Conservation (phyloP, 1,140 invertebrate species). For the Drosophila sechellia region DNA sequence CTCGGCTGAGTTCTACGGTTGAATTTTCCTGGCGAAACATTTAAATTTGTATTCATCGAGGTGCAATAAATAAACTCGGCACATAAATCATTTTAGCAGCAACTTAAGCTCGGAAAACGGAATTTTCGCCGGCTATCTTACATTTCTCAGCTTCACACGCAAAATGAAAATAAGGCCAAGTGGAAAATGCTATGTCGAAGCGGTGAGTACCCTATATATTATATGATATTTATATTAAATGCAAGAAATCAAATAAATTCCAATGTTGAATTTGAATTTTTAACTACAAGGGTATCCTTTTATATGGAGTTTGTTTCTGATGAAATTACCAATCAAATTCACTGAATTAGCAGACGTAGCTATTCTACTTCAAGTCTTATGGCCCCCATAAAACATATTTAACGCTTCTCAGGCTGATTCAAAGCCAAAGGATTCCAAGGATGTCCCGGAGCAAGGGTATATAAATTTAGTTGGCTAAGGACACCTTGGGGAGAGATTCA, state of each 20-base stretch:
- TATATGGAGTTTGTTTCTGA: not conserved
- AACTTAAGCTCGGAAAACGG: constrained; percentile 51
- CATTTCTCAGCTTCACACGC: constrained; percentile 29
- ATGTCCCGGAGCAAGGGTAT: constrained; percentile 12
- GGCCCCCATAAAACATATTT: constrained; percentile 29
- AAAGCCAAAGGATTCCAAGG: constrained; percentile 1
- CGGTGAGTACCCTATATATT: not conserved
- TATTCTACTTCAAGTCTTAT: not conserved
- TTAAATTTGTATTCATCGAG: constrained; percentile 68
- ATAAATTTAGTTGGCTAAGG: constrained; percentile 47
- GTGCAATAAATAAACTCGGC: constrained; percentile 68
- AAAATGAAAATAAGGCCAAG: not conserved
- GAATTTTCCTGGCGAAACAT: constrained; percentile 37
- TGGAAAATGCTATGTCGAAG: not conserved
- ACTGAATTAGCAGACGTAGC: not conserved
- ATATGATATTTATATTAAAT: no score
- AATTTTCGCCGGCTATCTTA: constrained; percentile 45
- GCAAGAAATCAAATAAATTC: no score
- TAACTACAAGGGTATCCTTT: not conserved
- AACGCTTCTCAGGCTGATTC: constrained; percentile 3
- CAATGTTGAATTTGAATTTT: no score
- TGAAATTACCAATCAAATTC: not conserved
- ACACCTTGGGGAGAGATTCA: constrained; percentile 68
- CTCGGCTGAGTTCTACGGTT: constrained; percentile 15
- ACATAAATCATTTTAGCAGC: constrained; percentile 66